Percentiles rank a stretch among this genome's conserved stretches.
These are phyloP conservation scores for Pseudomugil gertrudae DNA, from an alignment of 2,797 vertebrate species.

Conservation along the genomic window DNA sequence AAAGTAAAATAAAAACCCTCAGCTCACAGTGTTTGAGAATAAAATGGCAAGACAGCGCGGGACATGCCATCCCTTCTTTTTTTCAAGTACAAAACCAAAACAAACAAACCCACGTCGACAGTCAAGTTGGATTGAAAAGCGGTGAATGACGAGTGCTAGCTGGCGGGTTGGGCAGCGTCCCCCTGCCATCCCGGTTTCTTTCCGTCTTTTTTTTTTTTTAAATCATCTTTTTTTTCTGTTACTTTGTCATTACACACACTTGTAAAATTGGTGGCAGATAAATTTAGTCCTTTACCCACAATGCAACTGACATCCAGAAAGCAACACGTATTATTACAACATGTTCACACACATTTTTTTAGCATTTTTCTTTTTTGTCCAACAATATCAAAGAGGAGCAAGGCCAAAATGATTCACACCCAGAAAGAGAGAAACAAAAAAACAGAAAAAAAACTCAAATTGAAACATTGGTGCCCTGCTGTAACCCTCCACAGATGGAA, in stretches of 20 bases:
- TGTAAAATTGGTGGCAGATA: conserved; percentile 79
- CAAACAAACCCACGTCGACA: conserved; percentile 66
- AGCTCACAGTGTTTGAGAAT: conserved; percentile 87
- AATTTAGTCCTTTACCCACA: conserved; percentile 87
- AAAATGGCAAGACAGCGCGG: conserved; percentile 79
- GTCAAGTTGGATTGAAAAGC: conserved; percentile 82
- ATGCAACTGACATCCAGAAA: conserved; percentile 85
- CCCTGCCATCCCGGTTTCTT: conserved; percentile 47
- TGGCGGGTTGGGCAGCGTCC: conserved; percentile 69
- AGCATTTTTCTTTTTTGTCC: conserved; percentile 68
- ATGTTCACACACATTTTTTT: conserved; percentile 75
- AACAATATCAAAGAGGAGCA: conserved; percentile 87
- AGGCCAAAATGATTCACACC: conserved; percentile 84
- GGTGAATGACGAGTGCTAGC: conserved; percentile 77
- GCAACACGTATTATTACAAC: conserved; percentile 86
- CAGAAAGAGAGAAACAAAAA: conserved; percentile 59
- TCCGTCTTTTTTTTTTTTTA: conserved; percentile 19
- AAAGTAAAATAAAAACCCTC: conserved; percentile 52
- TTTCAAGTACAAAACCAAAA: conserved; percentile 84
- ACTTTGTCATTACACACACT: conserved; percentile 54
- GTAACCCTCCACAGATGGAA: conserved; percentile 86
- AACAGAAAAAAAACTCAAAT: conserved; percentile 61
- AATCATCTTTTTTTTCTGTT: conserved; percentile 37
- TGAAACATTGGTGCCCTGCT: conserved; percentile 85
- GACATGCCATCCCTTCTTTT: conserved; percentile 77